Conservation (phyloP, 2,888 invertebrate species). For the Cryptus viduatorius region DNA sequence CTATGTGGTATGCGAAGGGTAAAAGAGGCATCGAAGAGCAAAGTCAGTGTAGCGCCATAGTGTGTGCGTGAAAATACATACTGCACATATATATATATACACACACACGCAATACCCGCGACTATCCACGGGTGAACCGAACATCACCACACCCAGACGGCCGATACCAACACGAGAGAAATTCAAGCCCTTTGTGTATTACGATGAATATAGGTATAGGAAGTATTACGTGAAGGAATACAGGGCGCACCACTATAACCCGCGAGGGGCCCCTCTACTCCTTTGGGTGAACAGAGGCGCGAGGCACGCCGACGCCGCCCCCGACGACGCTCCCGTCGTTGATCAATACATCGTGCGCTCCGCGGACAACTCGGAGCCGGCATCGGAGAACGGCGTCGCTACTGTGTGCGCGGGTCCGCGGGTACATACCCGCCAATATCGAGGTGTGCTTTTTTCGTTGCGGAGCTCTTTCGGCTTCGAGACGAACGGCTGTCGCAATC, state of each 20-base stretch:
- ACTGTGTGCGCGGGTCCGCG: slow-evolving; percentile 37
- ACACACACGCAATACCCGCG: background rate
- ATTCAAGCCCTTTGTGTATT: slow-evolving; percentile 7
- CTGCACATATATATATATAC: background rate
- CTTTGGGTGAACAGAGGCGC: slow-evolving; percentile 36
- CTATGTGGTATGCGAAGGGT: slow-evolving; percentile 1
- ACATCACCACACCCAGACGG: slow-evolving; percentile 15
- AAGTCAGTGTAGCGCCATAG: background rate
- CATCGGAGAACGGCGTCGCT: slow-evolving; percentile 65
- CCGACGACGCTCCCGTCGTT: slow-evolving; percentile 61
- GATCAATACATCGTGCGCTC: slow-evolving; percentile 71
- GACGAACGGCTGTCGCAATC: background rate
- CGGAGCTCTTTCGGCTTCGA: background rate
- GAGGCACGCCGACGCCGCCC: slow-evolving; percentile 62
- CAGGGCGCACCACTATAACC: slow-evolving; percentile 26
- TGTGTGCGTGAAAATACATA: slow-evolving; percentile 5
- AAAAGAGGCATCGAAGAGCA: background rate
- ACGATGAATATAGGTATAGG: slow-evolving; percentile 1
- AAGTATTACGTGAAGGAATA: slow-evolving; percentile 17
- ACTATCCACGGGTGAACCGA: background rate
- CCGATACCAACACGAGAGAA: background rate
- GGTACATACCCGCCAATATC: slow-evolving; percentile 52
- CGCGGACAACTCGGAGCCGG: slow-evolving; percentile 65
- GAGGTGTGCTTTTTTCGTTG: slow-evolving; percentile 16
- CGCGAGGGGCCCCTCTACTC: slow-evolving; percentile 10